Evolutionary conservation across 2,888 invertebrate genomes (phyloP).

Genomic region (Zootermopsis nevadensis): DNA sequence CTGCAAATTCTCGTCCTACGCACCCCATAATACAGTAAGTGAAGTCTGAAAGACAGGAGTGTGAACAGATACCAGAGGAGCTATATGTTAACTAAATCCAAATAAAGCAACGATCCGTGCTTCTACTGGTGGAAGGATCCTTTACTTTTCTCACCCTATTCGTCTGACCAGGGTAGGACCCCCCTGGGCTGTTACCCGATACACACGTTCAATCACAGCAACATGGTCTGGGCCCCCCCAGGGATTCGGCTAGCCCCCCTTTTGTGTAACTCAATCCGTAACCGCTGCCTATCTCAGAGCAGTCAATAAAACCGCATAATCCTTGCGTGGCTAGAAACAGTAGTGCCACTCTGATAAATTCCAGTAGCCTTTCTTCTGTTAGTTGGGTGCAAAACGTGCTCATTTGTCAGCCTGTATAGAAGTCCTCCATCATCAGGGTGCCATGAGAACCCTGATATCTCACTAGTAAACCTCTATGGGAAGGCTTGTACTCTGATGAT

Average conservation of each 20-base stretch:
- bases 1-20: neutral
- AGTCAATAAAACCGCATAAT: neutral
- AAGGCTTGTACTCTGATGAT: no score
- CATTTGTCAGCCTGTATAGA: no score
- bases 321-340: neutral
- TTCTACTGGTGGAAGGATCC: neutral
- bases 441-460: no score
- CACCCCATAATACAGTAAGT: neutral
- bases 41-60: neutral
- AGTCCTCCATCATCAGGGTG: no score
- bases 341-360: neutral
- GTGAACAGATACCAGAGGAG: neutral
- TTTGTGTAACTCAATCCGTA: neutral
- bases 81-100: neutral
- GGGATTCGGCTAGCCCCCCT: neutral
- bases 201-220: constrained; percentile 20
- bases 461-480: no score
- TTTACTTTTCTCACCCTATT: neutral
- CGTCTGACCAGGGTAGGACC: neutral
- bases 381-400: no score
- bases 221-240: neutral
- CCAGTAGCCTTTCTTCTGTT: no score
- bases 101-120: neutral
- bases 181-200: neutral
- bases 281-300: neutral